phyloP scores from a whole-genome alignment of 2,797 vertebrate species.

The Clarias platycephalus region DNA sequence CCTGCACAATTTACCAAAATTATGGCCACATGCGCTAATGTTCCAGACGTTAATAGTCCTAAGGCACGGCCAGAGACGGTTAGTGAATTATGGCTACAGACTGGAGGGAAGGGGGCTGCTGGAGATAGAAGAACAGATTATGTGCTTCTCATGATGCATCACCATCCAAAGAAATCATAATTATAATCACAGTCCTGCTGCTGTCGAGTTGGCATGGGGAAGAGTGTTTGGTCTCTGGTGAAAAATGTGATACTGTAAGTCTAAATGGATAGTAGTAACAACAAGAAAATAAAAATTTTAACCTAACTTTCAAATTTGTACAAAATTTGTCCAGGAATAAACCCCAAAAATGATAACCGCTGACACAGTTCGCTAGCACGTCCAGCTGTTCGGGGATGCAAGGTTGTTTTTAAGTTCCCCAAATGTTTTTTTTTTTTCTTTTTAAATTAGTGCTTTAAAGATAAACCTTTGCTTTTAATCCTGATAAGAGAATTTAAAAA shows the following conservation, averaged over 20 bases:
- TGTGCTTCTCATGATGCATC: constrained; percentile 24
- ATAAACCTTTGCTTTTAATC: not conserved
- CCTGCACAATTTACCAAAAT: constrained; percentile 10
- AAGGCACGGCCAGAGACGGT: not conserved
- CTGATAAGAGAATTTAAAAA: not conserved
- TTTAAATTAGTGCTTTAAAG: not conserved
- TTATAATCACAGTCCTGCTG: constrained; percentile 6
- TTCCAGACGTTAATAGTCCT: constrained; percentile 6
- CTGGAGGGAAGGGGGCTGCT: not conserved
- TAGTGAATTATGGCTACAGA: not conserved
- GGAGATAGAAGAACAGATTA: constrained; percentile 27
- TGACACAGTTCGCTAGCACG: not conserved
- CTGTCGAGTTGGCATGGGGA: not conserved
- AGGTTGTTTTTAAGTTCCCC: not conserved
- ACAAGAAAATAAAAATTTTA: not conserved
- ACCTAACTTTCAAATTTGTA: not conserved
- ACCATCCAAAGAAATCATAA: constrained; percentile 14
- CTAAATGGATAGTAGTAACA: not conserved
- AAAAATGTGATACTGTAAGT: not conserved
- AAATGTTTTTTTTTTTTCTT: not conserved
- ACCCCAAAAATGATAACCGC: not conserved
- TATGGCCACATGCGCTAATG: not conserved
- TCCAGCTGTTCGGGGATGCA: not conserved
- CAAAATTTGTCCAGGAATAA: not conserved
- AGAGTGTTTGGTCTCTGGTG: not conserved